Conservation (phyloP, 1,140 invertebrate species). For the Sweltsa coloradensis region DNA sequence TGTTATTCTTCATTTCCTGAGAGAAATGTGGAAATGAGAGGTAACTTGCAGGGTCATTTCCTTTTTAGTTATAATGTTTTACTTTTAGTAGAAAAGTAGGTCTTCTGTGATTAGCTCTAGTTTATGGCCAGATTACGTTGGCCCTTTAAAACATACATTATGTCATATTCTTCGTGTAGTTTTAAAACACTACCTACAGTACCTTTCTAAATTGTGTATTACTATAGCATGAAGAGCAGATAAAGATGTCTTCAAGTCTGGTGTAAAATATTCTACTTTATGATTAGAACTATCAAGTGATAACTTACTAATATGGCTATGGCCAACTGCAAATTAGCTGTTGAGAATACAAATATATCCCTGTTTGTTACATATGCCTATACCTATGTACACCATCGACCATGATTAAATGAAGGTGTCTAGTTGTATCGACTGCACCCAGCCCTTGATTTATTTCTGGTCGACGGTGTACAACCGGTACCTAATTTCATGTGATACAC, state of each 20-base stretch:
- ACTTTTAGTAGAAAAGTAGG: neutral
- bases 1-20: constrained; percentile 5
- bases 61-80: neutral
- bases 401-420: neutral
- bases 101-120: neutral
- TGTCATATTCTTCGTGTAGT: too few species aligned
- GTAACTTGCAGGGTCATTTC: neutral
- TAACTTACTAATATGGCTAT: too few species aligned
- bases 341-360: neutral
- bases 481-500: neutral
- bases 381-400: neutral
- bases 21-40: too few species aligned
- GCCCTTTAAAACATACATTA: neutral
- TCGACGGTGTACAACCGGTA: neutral
- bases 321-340: too few species aligned
- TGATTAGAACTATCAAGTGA: too few species aligned
- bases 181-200: too few species aligned
- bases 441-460: neutral
- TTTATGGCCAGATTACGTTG: neutral
- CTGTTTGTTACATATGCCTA: neutral
- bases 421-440: too few species aligned
- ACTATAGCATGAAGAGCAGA: too few species aligned
- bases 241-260: too few species aligned
- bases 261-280: too few species aligned
- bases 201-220: too few species aligned